These are phyloP conservation scores for Baccha elongata DNA, from an alignment of 2,888 invertebrate genomes.

Conservation along the genomic window DNA sequence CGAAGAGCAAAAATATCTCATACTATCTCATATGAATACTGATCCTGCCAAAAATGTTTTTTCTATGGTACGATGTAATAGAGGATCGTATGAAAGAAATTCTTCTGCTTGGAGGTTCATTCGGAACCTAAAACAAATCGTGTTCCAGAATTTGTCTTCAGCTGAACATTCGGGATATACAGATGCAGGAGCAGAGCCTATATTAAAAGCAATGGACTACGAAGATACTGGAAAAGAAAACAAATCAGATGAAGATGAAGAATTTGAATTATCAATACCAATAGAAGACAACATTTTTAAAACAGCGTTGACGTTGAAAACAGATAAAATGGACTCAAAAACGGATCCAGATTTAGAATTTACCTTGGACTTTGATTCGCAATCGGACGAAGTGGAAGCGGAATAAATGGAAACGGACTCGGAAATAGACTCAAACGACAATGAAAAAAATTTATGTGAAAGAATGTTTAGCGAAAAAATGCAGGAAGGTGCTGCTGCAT, in stretches of 20 bases:
- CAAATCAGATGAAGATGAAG: neutral
- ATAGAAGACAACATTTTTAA: neutral
- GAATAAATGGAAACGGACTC: too few relatives aligned
- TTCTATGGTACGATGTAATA: constrained; percentile 7
- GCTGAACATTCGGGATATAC: neutral
- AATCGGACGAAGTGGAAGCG: too few relatives aligned
- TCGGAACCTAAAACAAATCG: neutral
- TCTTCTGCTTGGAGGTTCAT: neutral
- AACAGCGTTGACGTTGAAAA: neutral
- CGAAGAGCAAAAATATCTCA: neutral
- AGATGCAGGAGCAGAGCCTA: neutral
- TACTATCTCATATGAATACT: neutral
- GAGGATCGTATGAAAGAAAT: constrained; percentile 5
- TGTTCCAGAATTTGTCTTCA: neutral
- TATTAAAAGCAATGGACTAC: neutral
- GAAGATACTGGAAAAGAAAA: neutral
- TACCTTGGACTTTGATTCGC: too few relatives aligned
- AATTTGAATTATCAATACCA: too few relatives aligned
- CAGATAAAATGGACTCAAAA: neutral
- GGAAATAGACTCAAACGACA: too few relatives aligned
- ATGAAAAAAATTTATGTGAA: neutral
- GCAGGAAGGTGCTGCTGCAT: neutral
- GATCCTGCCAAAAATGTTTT: constrained; percentile 1
- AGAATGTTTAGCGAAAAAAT: neutral
- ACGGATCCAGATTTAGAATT: neutral